A percentile compares a stretch with the other conserved stretches of the same genome.
Conservation (phyloP, 2,797 vertebrate genomes). For the Pteropus rufus region DNA sequence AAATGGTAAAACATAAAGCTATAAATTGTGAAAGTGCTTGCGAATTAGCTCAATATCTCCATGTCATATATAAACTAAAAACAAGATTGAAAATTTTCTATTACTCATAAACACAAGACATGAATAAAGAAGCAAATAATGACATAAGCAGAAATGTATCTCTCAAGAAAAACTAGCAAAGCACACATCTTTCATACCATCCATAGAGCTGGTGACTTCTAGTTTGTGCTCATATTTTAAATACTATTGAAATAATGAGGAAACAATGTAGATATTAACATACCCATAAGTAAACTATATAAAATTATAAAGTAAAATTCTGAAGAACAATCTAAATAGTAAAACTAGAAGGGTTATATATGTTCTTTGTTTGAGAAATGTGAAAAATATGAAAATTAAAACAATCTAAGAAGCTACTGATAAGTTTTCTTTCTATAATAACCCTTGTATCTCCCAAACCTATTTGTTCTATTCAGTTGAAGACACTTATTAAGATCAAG, state of each 20-base stretch:
- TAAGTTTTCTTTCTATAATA: not conserved
- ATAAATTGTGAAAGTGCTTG: not conserved
- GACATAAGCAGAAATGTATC: not conserved
- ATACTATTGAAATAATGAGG: not conserved
- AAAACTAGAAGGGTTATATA: not conserved
- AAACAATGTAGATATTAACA: not conserved
- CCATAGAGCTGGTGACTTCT: not conserved
- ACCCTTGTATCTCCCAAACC: not conserved
- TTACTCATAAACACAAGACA: not conserved
- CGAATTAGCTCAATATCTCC: not conserved
- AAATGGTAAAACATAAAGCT: not conserved
- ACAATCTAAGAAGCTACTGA: not conserved
- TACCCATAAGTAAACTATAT: not conserved
- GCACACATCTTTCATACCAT: not conserved
- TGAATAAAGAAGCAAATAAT: not conserved
- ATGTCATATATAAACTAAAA: not conserved
- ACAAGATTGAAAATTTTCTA: not conserved
- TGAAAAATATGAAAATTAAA: not conserved
- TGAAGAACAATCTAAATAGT: not conserved
- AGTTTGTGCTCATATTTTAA: not conserved
- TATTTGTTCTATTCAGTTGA: not conserved
- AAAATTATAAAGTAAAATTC: not conserved
- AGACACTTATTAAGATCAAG: not conserved
- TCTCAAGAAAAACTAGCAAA: conserved; percentile 17
- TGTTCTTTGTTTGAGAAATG: not conserved